Conservation (phyloP, 2,113 vertebrate species). For the Chaetops frenatus region DNA sequence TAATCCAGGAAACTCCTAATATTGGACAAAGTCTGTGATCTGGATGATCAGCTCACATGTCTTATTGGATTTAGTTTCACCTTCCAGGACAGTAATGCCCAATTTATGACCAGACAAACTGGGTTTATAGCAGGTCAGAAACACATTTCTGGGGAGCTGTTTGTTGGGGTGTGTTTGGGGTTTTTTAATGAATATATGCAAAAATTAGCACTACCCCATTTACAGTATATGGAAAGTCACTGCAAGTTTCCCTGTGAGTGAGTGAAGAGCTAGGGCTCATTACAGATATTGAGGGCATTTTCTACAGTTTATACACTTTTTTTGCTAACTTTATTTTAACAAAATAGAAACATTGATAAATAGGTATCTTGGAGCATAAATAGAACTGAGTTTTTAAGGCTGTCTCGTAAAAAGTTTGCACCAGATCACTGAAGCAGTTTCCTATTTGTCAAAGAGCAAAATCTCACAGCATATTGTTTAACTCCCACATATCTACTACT, state of each 20-base stretch:
- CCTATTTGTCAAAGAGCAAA: conserved; percentile 37
- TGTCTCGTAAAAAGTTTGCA: conserved; percentile 13
- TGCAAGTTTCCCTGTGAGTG: not conserved
- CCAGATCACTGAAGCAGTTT: not conserved
- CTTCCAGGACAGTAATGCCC: not conserved
- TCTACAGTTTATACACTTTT: not conserved
- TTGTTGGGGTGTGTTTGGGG: fast-evolving
- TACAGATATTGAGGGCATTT: not conserved
- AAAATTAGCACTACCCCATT: not conserved
- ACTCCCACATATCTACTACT: conserved; percentile 29
- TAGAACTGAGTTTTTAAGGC: not conserved
- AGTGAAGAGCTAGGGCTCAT: not conserved
- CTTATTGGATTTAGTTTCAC: not conserved
- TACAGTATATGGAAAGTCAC: not conserved
- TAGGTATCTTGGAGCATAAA: not conserved
- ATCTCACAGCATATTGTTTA: conserved; percentile 4
- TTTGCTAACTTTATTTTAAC: not conserved
- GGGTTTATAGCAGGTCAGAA: not conserved
- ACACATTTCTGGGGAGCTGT: not conserved
- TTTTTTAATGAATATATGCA: not conserved
- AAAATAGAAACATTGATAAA: not conserved
- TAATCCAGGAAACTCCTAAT: not conserved
- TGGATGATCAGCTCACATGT: not conserved
- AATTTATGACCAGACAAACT: not conserved
- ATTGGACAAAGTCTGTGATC: not conserved